Evolutionary conservation across 2,888 invertebrate species (phyloP).

Genomic region (Chymomyza procnemis): DNA sequence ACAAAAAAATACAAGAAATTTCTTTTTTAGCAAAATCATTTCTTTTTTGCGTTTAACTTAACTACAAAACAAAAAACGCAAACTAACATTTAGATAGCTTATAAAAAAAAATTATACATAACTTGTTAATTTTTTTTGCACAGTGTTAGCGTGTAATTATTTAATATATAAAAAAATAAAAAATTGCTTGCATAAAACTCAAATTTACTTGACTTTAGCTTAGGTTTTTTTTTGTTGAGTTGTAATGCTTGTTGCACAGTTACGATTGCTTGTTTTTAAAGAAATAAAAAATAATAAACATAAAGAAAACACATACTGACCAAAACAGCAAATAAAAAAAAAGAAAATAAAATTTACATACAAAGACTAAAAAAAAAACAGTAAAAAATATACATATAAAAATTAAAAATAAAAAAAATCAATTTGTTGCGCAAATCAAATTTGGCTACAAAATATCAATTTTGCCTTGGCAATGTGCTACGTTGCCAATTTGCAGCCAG

Average conservation of each 20-base stretch:
- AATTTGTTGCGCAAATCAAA: conserved; percentile 2
- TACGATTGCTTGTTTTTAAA: neutral
- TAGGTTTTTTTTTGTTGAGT: neutral
- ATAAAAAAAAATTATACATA: conserved; percentile 34
- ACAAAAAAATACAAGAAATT: conserved; percentile 33
- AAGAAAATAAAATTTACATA: neutral
- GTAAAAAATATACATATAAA: neutral
- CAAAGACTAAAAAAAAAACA: neutral
- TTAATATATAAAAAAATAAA: neutral
- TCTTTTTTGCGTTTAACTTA: neutral
- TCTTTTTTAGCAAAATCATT: conserved; percentile 39
- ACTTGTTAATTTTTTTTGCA: conserved; percentile 42
- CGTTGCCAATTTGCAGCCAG: no score
- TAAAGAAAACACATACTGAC: neutral
- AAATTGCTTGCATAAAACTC: neutral
- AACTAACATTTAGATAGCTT: neutral
- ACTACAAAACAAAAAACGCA: neutral
- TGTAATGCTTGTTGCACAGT: neutral
- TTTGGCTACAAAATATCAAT: conserved; percentile 3
- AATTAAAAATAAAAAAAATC: neutral
- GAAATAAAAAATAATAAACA: neutral
- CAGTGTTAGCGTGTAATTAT: conserved; percentile 7
- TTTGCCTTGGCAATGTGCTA: neutral
- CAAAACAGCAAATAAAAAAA: neutral
- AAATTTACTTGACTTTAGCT: neutral